Conservation (phyloP, 2,113 vertebrate species). For the cattle (Bos taurus) region ARS-UCD2.0 NC_037331.1:2709001-2709500, state of each 20-base stretch:
- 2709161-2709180: background rate
- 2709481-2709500: too few relatives aligned
- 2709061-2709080: background rate
- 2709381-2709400: background rate
- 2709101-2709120: background rate
- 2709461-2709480: too few relatives aligned
- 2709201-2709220: background rate
- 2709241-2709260: too few relatives aligned
- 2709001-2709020: background rate
- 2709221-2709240: background rate
- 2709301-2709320: fast-evolving
- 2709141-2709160: too few relatives aligned
- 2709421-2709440: background rate
- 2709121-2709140: background rate
- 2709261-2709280: background rate
- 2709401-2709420: background rate
- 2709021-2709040: background rate
- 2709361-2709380: background rate
- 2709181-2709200: background rate
- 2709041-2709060: background rate
- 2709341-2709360: background rate
- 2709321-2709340: background rate
- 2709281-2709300: background rate
- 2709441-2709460: background rate
- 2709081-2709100: background rate